Conservation (phyloP, 2,113 vertebrate species). For the Scartelaos histophorus region DNA sequence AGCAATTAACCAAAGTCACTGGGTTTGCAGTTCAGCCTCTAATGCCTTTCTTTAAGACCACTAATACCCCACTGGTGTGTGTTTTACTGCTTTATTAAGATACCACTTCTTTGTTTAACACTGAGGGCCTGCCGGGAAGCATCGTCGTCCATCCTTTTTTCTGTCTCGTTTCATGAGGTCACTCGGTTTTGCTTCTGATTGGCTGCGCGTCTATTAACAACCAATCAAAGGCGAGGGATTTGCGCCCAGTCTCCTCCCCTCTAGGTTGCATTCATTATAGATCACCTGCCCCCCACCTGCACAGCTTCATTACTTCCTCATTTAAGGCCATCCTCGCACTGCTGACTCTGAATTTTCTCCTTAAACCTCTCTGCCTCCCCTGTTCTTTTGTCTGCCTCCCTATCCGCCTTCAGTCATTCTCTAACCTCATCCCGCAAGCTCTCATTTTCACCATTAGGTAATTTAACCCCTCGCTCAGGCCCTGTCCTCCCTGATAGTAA, state of each 20-base stretch:
- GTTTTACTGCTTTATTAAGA: constrained; percentile 5
- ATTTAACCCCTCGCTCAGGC: constrained; percentile 41
- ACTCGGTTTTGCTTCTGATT: constrained; percentile 20
- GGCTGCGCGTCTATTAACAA: constrained; percentile 46
- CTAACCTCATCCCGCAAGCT: constrained; percentile 1
- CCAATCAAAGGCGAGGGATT: constrained; percentile 26
- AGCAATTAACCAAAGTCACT: constrained; percentile 1
- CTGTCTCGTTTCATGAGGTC: constrained; percentile 25
- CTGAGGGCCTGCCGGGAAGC: constrained; percentile 1
- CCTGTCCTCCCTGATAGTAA: constrained; percentile 35
- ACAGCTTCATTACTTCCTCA: constrained; percentile 72
- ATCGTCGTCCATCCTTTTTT: constrained; percentile 38
- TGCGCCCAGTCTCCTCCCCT: constrained; percentile 31
- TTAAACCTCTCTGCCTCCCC: constrained; percentile 34
- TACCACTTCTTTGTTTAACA: constrained; percentile 20
- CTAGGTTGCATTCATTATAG: constrained; percentile 70
- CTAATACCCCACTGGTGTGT: constrained; percentile 1
- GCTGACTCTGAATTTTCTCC: constrained; percentile 65
- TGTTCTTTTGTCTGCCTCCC: constrained; percentile 45
- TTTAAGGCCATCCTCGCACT: constrained; percentile 60
- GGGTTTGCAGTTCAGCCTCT: constrained; percentile 2
- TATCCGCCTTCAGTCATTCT: constrained; percentile 7
- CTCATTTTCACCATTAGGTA: constrained; percentile 39
- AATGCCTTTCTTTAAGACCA: constrained; percentile 6
- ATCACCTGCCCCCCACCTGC: constrained; percentile 70